These are phyloP conservation scores for Ailuropoda melanoleuca DNA, from an alignment of 2,113 vertebrate species.

Conservation along the genomic window DNA sequence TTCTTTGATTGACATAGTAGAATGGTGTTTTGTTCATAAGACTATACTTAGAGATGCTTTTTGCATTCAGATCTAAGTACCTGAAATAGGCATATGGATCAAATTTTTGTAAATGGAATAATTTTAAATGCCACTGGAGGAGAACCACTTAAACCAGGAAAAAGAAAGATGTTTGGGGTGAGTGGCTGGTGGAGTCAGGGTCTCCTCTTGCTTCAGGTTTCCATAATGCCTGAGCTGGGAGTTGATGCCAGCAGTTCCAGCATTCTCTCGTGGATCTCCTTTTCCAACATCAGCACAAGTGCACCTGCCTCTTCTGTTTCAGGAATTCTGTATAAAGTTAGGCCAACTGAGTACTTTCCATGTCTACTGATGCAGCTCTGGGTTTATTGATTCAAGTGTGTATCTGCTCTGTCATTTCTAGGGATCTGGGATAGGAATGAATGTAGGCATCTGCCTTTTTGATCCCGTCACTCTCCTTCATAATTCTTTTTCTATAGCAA, in stretches of 20 bases:
- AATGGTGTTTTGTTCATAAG: slow-evolving; percentile 1
- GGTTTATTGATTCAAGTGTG: neutral
- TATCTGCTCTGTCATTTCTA: slow-evolving; percentile 27
- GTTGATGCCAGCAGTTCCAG: neutral
- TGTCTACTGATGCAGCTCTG: neutral
- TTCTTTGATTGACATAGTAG: slow-evolving; percentile 27
- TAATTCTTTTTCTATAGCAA: neutral
- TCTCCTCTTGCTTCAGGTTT: neutral
- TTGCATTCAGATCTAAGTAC: neutral
- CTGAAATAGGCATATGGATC: neutral
- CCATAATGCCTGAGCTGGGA: neutral
- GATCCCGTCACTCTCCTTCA: neutral
- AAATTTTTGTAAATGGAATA: neutral
- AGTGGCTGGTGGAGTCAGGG: neutral
- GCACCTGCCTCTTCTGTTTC: neutral
- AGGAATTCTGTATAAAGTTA: neutral
- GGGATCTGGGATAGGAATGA: neutral
- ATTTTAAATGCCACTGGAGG: neutral
- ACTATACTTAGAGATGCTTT: neutral
- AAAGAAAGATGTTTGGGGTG: neutral
- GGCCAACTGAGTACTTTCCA: neutral
- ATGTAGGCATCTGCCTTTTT: neutral
- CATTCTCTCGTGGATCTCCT: neutral
- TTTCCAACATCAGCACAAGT: neutral
- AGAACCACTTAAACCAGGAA: neutral